Evolutionary conservation across 2,888 invertebrate genomes (phyloP).

Genomic region (Trichogramma dendrolimi): DNA sequence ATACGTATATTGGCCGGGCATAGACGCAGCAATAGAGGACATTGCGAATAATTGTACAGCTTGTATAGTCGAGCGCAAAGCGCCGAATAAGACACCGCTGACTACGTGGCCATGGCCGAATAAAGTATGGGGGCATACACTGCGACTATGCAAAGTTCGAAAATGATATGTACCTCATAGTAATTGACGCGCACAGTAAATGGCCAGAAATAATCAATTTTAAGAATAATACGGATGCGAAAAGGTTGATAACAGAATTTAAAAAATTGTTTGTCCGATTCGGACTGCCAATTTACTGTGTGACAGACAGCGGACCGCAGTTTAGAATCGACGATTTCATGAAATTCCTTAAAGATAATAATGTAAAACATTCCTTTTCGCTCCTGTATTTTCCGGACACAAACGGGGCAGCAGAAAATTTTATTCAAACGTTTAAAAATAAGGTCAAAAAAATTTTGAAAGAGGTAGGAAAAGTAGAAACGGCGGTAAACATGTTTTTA

Average conservation of each 20-base stretch:
- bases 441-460: slow-evolving; percentile 28
- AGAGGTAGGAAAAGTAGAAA: slow-evolving; percentile 22
- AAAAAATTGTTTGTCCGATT: slow-evolving; percentile 24
- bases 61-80: slow-evolving; percentile 25
- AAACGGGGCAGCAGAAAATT: slow-evolving; percentile 28
- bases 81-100: slow-evolving; percentile 24
- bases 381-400: slow-evolving; percentile 28
- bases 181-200: slow-evolving; percentile 34
- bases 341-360: slow-evolving; percentile 24
- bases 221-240: slow-evolving; percentile 23
- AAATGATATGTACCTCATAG: slow-evolving; percentile 30
- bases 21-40: slow-evolving; percentile 20
- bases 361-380: slow-evolving; percentile 27
- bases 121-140: slow-evolving; percentile 30
- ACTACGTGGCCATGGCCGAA: slow-evolving; percentile 26
- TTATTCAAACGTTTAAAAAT: slow-evolving; percentile 27
- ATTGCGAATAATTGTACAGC: slow-evolving; percentile 21
- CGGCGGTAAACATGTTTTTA: slow-evolving; percentile 24
- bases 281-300: slow-evolving; percentile 26
- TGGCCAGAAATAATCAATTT: slow-evolving; percentile 34
- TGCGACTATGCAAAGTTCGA: slow-evolving; percentile 30
- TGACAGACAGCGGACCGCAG: slow-evolving; percentile 30
- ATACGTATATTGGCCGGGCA: slow-evolving; percentile 30
- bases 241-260: slow-evolving; percentile 23
- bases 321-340: slow-evolving; percentile 24